Evolutionary conservation across 2,113 vertebrate genomes (phyloP).

Genomic region (Apteryx mantelli): DNA sequence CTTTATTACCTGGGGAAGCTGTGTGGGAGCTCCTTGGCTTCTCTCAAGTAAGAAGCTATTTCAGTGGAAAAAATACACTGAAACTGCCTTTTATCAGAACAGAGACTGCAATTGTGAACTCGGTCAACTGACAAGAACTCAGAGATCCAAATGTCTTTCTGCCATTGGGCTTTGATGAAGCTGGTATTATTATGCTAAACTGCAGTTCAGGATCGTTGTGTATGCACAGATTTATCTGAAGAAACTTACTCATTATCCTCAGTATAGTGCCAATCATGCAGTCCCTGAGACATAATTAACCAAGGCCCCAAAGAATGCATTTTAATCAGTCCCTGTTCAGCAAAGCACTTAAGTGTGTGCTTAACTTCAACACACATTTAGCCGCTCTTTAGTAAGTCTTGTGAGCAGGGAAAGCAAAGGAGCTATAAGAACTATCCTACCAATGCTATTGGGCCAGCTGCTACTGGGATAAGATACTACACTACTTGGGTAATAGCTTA

Average conservation of each 20-base stretch:
- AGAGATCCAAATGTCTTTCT: not conserved
- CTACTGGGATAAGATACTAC: not conserved
- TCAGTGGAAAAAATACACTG: not conserved
- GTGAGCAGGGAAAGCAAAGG: not conserved
- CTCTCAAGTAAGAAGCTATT: not conserved
- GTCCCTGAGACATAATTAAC: conserved; percentile 47
- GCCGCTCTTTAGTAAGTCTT: not conserved
- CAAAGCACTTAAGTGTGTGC: not conserved
- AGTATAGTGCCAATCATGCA: not conserved
- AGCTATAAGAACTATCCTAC: not conserved
- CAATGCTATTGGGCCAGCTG: not conserved
- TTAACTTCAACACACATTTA: not conserved
- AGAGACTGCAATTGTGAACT: not conserved
- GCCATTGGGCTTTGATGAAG: not conserved
- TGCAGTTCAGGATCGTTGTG: not conserved
- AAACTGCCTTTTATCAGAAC: not conserved
- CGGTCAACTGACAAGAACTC: not conserved
- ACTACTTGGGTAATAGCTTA: not conserved
- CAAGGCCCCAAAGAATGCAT: conserved; percentile 31
- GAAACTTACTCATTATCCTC: not conserved
- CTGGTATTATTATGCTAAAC: conserved; percentile 14
- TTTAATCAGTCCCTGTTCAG: conserved; percentile 46
- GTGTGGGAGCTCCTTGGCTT: not conserved
- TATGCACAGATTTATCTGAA: conserved; percentile 2
- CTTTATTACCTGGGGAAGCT: not conserved